Evolutionary conservation across 2,797 vertebrate species (phyloP).

Genomic region (Atherinosoma microstoma): DNA sequence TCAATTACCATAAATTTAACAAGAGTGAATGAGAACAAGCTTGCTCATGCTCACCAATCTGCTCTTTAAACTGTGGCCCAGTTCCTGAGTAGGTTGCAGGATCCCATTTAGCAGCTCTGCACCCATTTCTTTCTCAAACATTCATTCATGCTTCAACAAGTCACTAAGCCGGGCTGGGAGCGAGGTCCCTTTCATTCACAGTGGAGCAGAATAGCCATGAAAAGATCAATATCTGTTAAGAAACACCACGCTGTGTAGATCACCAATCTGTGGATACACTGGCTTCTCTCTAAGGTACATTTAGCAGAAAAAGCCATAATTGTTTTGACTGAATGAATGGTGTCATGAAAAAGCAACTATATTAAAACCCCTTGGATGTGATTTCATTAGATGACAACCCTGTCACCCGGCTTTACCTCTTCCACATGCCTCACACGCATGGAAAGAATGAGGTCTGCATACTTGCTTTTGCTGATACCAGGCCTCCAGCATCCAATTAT

Average conservation of each 20-base stretch:
- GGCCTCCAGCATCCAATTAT: constrained; percentile 71
- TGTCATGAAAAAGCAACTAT: constrained; percentile 14
- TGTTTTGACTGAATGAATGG: constrained; percentile 32
- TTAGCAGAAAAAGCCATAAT: constrained; percentile 19
- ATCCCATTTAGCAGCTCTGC: constrained; percentile 39
- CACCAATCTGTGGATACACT: constrained; percentile 32
- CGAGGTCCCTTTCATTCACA: constrained; percentile 48
- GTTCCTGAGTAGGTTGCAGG: constrained; percentile 31
- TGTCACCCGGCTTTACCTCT: constrained; percentile 42
- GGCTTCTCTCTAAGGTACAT: constrained; percentile 37
- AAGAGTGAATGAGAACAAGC: constrained; percentile 28
- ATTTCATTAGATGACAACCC: constrained; percentile 41
- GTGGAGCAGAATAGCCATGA: constrained; percentile 38
- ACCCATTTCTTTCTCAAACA: constrained; percentile 34
- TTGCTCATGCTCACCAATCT: constrained; percentile 12
- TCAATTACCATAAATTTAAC: constrained; percentile 42
- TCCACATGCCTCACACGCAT: constrained; percentile 30
- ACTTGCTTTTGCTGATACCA: constrained; percentile 64
- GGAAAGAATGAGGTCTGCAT: constrained; percentile 53
- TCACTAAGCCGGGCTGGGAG: constrained; percentile 37
- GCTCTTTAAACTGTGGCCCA: constrained; percentile 32
- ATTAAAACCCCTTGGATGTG: constrained; percentile 25
- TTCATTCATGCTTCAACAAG: constrained; percentile 56
- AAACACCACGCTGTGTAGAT: constrained; percentile 33
- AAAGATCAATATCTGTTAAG: constrained; percentile 62